phyloP scores from a whole-genome alignment of 1,140 invertebrate species.

The Philopotamus ludificatus region DNA sequence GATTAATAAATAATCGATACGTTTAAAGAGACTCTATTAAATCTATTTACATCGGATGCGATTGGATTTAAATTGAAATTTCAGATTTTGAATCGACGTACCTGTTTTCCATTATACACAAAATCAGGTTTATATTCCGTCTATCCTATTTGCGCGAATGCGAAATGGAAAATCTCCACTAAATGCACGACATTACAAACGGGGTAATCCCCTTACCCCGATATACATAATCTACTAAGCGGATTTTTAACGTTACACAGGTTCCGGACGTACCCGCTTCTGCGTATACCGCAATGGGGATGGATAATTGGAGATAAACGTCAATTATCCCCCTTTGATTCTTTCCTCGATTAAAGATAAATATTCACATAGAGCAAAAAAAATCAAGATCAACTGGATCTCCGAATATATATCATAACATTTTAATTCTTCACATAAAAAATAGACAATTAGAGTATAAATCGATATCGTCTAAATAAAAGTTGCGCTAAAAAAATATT shows the following conservation, averaged over 20 bases:
- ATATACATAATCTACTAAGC: slow-evolving; percentile 15
- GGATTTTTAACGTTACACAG: slow-evolving; percentile 11
- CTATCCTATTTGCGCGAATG: slow-evolving; percentile 34
- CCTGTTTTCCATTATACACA: no score
- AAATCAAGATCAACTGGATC: neutral
- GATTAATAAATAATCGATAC: no score
- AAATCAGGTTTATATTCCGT: slow-evolving; percentile 17
- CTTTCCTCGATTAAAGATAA: neutral
- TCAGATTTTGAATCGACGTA: neutral
- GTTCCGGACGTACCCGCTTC: neutral
- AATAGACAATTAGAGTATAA: no score
- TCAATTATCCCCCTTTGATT: neutral
- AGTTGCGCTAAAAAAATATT: no score
- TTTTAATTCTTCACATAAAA: neutral
- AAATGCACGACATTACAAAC: slow-evolving; percentile 30
- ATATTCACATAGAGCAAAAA: neutral
- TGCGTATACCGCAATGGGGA: no score
- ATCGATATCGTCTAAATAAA: no score
- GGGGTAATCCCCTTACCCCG: slow-evolving; percentile 22
- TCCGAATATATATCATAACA: neutral
- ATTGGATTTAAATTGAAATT: neutral
- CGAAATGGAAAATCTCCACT: slow-evolving; percentile 25
- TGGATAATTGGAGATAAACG: neutral
- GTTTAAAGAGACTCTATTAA: neutral
- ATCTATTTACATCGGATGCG: neutral